Base-by-base conservation (phyloP, 2,113 vertebrate species). In the Actenoides hombroni region DNA sequence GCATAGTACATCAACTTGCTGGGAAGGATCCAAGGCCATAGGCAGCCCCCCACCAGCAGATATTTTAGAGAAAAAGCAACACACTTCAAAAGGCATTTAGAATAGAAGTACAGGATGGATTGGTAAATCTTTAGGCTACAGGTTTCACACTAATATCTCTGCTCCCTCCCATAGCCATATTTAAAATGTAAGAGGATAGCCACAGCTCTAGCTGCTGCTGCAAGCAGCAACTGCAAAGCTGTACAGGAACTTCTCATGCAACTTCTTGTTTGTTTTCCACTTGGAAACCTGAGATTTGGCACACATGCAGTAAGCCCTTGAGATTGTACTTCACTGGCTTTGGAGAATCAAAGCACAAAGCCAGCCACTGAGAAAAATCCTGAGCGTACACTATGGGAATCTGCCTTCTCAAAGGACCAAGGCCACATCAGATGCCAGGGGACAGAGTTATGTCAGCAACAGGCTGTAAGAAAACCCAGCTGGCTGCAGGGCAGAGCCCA, bases 231-330 rank as follows among this genome's bases (percentile, higher is more conserved):
- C 42, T 44, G 35, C 39, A 67, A 76, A 67, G 20, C 70, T 33
- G 23, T 13, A 61, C 24, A 56, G 8, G 7, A 63, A 70, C 51
- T 87, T 56, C 63, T 63, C 60, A n/a, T 7, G 10, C 31, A 77
- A 56, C 28, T 81, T 42, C 0, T 31, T 44, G 8, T 48, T 82
- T 39, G 42, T 49, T 33, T 46, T 46, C 35, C 13, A 14, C 31
- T 68, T 65, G 15, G 69, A 95, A 94, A 86, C 53, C 73, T 42
- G 64, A 96, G 91, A 88, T 94, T 91, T 96, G 90, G 84, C 80
- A 81, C 75, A 35, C 2, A 0, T 46, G 37, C 57, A 53, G 4
- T 49, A 74, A 92, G 64, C 74, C 60, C 40, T 90, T 67, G 67
- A 85, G 67, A 80, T 9, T 35, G 16, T 68, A 67, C 49, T 61